Conservation (phyloP, 2,888 invertebrate genomes). For the Drosophila fulvimacula region DNA sequence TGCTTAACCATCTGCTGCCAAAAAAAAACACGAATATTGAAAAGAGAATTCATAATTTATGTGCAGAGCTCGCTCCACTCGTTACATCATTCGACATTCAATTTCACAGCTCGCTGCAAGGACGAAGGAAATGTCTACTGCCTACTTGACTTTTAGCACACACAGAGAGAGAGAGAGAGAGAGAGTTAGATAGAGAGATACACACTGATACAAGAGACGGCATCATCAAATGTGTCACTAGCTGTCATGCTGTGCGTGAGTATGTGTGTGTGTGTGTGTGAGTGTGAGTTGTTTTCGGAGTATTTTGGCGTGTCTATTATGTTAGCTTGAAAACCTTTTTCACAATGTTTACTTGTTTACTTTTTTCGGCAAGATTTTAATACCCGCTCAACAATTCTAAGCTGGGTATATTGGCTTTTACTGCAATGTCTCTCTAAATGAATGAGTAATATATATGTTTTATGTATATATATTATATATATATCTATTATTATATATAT, state of each 20-base stretch:
- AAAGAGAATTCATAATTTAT: constrained; percentile 20
- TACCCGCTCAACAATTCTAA: background rate
- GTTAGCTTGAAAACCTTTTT: constrained; percentile 44
- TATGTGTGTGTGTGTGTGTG: constrained; percentile 7
- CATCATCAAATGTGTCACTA: constrained; percentile 52
- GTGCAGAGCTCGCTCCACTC: constrained; percentile 10
- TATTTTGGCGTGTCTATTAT: constrained; percentile 22
- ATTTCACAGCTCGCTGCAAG: constrained; percentile 78
- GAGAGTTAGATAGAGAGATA: background rate
- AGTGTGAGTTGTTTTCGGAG: constrained; percentile 5
- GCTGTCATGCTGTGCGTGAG: constrained; percentile 7
- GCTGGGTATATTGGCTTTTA: background rate
- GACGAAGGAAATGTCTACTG: constrained; percentile 34
- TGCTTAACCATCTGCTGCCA: constrained; percentile 25
- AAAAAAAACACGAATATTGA: constrained; percentile 1
- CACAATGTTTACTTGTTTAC: constrained; percentile 26
- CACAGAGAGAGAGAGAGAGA: background rate
- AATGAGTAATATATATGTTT: no score
- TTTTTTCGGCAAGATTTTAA: background rate
- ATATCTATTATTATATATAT: no score
- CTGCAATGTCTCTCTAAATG: no score
- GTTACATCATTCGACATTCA: constrained; percentile 59
- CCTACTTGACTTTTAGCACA: constrained; percentile 32
- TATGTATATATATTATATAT: no score
- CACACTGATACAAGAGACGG: constrained; percentile 5